Conservation (phyloP, 2,113 vertebrate genomes). For the Tricholaema leucomelas region DNA sequence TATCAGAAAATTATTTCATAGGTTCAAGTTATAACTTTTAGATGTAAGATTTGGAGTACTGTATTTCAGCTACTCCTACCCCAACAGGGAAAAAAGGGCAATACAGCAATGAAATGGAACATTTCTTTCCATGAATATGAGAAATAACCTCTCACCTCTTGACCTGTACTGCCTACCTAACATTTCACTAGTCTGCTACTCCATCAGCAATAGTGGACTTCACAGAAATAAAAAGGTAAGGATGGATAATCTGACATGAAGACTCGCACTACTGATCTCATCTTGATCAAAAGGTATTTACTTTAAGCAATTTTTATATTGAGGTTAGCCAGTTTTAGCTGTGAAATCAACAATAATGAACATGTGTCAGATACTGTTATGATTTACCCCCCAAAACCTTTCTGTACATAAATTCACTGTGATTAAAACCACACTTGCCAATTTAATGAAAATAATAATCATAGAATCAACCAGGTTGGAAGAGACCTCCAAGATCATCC, state of each 20-base stretch:
- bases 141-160: neutral
- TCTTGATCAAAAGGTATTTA: neutral
- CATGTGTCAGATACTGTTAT: neutral
- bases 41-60: accelerated
- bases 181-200: neutral
- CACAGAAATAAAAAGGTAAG: neutral
- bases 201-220: neutral
- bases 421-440: neutral
- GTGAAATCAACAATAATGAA: neutral
- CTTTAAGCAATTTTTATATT: neutral
- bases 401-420: neutral
- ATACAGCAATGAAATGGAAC: neutral
- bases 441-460: too few species aligned
- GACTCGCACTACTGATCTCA: neutral
- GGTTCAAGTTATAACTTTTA: neutral
- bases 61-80: neutral
- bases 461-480: too few species aligned
- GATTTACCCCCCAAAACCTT: neutral
- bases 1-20: neutral
- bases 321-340: neutral
- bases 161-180: neutral
- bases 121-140: neutral
- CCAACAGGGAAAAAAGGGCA: neutral
- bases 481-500: too few species aligned
- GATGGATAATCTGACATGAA: neutral